Evolutionary conservation across 1,140 invertebrate species (phyloP).

Genomic region (Magallana angulata): DNA sequence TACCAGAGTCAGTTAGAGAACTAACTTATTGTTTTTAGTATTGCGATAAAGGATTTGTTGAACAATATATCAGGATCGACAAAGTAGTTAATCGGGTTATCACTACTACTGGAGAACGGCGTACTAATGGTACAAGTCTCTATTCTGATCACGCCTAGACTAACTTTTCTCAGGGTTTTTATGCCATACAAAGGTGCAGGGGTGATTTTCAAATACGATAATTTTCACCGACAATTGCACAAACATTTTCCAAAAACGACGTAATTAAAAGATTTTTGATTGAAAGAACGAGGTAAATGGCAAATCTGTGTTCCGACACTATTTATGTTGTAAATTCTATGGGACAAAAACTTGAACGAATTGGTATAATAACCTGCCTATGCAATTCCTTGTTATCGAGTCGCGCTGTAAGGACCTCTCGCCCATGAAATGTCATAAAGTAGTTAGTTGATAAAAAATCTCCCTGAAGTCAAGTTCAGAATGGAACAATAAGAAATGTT

Average conservation of each 20-base stretch:
- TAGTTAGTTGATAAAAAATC: slow-evolving; percentile 15
- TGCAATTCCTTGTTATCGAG: not conserved
- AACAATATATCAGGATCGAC: not conserved
- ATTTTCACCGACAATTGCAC: slow-evolving; percentile 6
- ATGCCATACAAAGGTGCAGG: not conserved
- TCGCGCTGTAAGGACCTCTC: not conserved
- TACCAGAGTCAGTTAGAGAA: too few species aligned
- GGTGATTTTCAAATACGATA: slow-evolving; percentile 5
- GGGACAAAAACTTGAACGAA: not conserved
- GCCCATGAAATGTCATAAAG: slow-evolving; percentile 10
- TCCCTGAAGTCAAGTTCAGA: not conserved
- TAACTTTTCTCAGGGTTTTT: not conserved
- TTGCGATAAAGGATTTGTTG: too few species aligned
- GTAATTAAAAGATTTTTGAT: not conserved
- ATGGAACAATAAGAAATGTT: not conserved
- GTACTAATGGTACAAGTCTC: not conserved
- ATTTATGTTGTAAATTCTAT: not conserved
- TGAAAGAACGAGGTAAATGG: not conserved
- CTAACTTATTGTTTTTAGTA: too few species aligned
- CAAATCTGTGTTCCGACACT: not conserved
- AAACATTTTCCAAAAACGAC: not conserved
- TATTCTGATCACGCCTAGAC: not conserved
- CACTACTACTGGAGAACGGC: not conserved
- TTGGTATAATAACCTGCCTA: not conserved
- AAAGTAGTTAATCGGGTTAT: not conserved